Evolutionary conservation across 2,797 vertebrate species (phyloP), one percentile per base, ranked within the genome.

Genomic region (Sciurus vulgaris): DNA sequence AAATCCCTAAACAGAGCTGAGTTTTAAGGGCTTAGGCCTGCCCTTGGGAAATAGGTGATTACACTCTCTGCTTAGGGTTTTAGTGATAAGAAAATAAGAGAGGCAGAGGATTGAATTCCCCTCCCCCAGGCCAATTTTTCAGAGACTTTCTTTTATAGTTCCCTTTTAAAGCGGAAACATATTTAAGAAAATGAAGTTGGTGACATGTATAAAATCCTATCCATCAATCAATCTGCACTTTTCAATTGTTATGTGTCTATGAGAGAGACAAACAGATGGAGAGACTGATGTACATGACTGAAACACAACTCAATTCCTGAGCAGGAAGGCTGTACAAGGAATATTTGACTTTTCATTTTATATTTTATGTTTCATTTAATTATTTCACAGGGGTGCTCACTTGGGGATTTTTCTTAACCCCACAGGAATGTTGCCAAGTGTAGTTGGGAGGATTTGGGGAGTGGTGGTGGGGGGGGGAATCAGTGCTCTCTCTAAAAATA

Each of bases 11-110:
- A 87, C 63, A 96, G 77, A 96, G 83, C 82, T 67, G 94, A 95
- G 41, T 94, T 97, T 96, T 93, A 93, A 92, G 63, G 94, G 94
- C 85, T 98, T 94, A 97, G 84, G 83, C 51, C 35, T 82, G 76
- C 91, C 93, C 96, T 88, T 86, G 94, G 92, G 96, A 96, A 96
- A 94, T 88, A 91, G 95, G 91, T 96, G 97, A 97, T 97, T 95
- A 91, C 63, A 92, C 38, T 94, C 77, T 91, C 89, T 97, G 95
- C 82, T 95, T 93, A 94, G 92, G 79, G 93, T 85, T 95, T 96
- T 96, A 97, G 89, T 78, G 95, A 96, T 96, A 94, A 94, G 92
- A 7, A 47, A 65, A 73, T 84, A 69, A 70, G 72, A 81, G 26
- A 86, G 44, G 49, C 86, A 63, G n/a, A 51, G 35, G 69, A 87